A percentile compares a stretch with the other conserved stretches of the same genome.
These are phyloP conservation scores for Lepeophtheirus salmonis DNA, from an alignment of 1,140 invertebrate species.

Conservation along the genomic window DNA sequence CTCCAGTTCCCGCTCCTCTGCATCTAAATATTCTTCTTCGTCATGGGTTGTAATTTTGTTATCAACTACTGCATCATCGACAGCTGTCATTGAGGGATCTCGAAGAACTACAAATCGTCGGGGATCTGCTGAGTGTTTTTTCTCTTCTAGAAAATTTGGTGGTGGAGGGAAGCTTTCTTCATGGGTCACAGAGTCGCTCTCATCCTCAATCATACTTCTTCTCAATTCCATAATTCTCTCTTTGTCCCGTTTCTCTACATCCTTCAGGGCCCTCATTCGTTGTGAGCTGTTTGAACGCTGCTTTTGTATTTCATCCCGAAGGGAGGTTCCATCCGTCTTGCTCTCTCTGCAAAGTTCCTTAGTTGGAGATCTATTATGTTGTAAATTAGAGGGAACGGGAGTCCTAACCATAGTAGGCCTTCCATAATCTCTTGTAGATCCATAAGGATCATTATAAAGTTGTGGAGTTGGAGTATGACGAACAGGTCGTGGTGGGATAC, in stretches of 20 bases:
- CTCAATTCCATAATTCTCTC: not conserved
- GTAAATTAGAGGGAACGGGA: no score
- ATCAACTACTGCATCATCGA: no score
- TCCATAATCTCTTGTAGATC: not conserved
- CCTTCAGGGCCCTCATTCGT: not conserved
- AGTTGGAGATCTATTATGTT: no score
- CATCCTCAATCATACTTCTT: not conserved
- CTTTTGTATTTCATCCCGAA: not conserved
- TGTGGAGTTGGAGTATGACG: not conserved
- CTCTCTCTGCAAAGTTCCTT: no score
- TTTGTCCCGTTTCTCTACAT: not conserved
- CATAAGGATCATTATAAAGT: no score
- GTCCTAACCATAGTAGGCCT: not conserved
- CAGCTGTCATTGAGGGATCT: not conserved
- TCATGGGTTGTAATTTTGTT: not conserved
- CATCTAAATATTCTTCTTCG: not conserved
- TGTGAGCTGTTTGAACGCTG: not conserved
- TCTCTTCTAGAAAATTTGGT: not conserved
- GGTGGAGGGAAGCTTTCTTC: not conserved
- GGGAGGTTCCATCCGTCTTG: no score
- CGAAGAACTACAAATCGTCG: not conserved
- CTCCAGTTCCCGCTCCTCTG: not conserved
- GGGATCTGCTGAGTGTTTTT: not conserved
- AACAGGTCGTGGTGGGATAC: not conserved
- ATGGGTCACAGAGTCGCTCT: no score